phyloP scores from a whole-genome alignment of 2,888 invertebrate species.

The Mactromeris polynyma region DNA sequence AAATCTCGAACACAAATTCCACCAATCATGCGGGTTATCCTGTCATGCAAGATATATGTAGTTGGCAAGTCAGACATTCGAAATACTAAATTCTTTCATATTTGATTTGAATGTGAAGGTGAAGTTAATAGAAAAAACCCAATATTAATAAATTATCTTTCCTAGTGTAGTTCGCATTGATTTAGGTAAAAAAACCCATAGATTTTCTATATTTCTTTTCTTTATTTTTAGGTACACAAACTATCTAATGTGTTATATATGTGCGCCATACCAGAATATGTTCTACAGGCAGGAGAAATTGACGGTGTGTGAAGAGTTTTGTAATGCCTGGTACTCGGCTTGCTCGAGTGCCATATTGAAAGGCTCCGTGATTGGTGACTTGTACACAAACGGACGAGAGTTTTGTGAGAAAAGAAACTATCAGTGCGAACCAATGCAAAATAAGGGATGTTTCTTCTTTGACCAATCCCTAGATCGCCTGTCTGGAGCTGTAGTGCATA shows the following conservation, averaged over 20 bases:
- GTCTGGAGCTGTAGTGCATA: not conserved
- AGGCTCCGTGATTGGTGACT: constrained; percentile 84
- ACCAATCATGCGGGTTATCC: too few relatives aligned
- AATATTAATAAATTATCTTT: too few relatives aligned
- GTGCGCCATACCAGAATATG: constrained; percentile 86
- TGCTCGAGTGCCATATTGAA: constrained; percentile 86
- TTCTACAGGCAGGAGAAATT: constrained; percentile 86
- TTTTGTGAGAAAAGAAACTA: constrained; percentile 86
- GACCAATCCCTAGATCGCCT: constrained; percentile 10
- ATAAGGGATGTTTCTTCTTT: constrained; percentile 81
- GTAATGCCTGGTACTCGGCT: constrained; percentile 85
- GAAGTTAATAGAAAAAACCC: too few relatives aligned
- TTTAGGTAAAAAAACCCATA: too few relatives aligned
- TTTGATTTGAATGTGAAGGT: too few relatives aligned
- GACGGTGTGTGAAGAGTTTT: constrained; percentile 87
- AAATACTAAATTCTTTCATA: too few relatives aligned
- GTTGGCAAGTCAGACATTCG: too few relatives aligned
- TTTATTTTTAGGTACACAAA: constrained; percentile 82
- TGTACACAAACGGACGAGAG: constrained; percentile 84
- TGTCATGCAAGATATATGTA: too few relatives aligned
- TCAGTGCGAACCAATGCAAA: constrained; percentile 78
- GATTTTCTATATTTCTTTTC: not conserved
- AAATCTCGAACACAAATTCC: too few relatives aligned
- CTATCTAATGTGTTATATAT: constrained; percentile 87
- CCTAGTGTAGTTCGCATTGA: too few relatives aligned